Percentiles rank a stretch among this genome's conserved stretches.
These are phyloP conservation scores for Morone chrysops DNA, from an alignment of 2,113 vertebrate species.

Conservation along the genomic window DNA sequence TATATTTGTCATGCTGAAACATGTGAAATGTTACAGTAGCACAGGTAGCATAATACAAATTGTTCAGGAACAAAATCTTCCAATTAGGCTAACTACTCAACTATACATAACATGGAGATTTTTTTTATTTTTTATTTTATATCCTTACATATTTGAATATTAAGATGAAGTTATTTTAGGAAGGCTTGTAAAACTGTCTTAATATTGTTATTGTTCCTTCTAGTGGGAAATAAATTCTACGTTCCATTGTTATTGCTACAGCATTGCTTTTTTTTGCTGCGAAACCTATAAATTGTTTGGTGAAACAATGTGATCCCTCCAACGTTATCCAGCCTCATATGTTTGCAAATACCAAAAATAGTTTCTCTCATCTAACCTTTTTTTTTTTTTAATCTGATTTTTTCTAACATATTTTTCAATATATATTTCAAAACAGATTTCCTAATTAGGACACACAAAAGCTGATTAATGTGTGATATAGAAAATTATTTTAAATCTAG, in stretches of 20 bases:
- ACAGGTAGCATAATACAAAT: conserved; percentile 5
- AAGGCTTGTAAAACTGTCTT: conserved; percentile 1
- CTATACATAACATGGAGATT: no score
- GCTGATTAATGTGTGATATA: neutral
- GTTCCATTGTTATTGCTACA: neutral
- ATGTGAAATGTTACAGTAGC: conserved; percentile 1
- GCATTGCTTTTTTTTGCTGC: conserved; percentile 10
- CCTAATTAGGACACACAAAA: neutral
- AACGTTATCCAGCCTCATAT: neutral
- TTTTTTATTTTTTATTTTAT: neutral
- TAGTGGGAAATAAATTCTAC: conserved; percentile 10
- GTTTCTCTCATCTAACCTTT: neutral
- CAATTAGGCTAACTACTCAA: no score
- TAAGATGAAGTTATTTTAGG: conserved; percentile 8
- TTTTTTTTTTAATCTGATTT: no score
- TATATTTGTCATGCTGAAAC: conserved; percentile 2
- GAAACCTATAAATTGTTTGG: neutral
- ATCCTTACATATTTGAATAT: neutral
- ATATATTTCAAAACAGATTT: neutral
- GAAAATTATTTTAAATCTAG: neutral
- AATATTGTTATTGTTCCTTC: conserved; percentile 2
- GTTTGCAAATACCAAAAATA: neutral
- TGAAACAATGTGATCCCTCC: neutral
- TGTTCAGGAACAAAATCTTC: neutral
- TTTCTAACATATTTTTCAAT: no score